These are phyloP conservation scores for Onychomys arenicola DNA, from an alignment of 2,797 vertebrate species.

Conservation along the genomic window DNA sequence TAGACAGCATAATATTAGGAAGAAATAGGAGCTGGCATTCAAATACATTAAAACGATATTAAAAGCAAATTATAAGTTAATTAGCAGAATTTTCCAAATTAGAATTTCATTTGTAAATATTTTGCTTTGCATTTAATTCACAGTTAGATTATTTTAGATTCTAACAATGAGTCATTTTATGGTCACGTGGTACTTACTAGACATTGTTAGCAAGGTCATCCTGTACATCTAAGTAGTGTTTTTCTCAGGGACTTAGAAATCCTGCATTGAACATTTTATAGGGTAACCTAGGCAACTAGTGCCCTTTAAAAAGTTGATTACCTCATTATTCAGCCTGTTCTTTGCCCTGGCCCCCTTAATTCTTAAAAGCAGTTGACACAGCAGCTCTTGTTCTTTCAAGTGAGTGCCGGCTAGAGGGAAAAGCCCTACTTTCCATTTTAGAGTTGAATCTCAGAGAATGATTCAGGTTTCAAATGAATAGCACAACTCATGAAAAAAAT, in stretches of 20 bases:
- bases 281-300: slow-evolving; percentile 3
- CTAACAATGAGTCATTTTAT: not conserved
- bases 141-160: not conserved
- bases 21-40: slow-evolving; percentile 10
- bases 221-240: not conserved
- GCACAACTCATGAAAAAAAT: slow-evolving; percentile 65
- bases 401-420: slow-evolving; percentile 66
- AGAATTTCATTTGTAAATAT: not conserved
- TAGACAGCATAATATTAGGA: not conserved
- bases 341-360: slow-evolving; percentile 53
- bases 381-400: slow-evolving; percentile 73
- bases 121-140: slow-evolving; percentile 14
- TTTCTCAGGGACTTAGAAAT: not conserved
- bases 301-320: not conserved
- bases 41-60: slow-evolving; percentile 32
- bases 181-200: not conserved
- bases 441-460: slow-evolving; percentile 66
- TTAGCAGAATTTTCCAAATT: slow-evolving; percentile 26
- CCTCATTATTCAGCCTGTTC: slow-evolving; percentile 33
- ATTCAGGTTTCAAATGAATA: slow-evolving; percentile 82
- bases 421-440: slow-evolving; percentile 80
- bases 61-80: not conserved
- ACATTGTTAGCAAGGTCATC: not conserved
- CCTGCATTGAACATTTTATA: slow-evolving; percentile 8
- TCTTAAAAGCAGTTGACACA: slow-evolving; percentile 77